phyloP scores from a whole-genome alignment of 2,888 invertebrate species.

The Iselma pallidipennis region DNA sequence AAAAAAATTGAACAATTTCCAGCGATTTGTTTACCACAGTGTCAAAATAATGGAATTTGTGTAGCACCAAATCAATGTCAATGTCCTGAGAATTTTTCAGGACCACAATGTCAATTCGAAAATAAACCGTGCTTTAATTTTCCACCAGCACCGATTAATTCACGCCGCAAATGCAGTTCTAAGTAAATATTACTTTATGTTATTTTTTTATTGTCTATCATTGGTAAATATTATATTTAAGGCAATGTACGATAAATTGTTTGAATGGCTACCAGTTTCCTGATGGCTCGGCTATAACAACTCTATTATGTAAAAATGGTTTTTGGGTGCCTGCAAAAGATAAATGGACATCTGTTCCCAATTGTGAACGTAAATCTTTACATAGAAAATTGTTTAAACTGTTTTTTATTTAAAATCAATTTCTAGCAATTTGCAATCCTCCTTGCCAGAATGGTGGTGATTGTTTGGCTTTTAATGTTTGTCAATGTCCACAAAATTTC shows the following conservation, averaged over 20 bases:
- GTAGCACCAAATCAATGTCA: constrained; percentile 73
- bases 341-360: constrained; percentile 67
- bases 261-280: constrained; percentile 69
- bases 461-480: constrained; percentile 77
- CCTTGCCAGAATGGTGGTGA: constrained; percentile 79
- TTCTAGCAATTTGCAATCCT: constrained; percentile 67
- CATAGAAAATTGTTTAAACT: constrained; percentile 1
- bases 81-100: constrained; percentile 74
- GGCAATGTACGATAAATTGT: constrained; percentile 71
- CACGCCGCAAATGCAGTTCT: constrained; percentile 63
- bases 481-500: constrained; percentile 75
- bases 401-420: constrained; percentile 23
- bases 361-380: constrained; percentile 65
- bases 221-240: constrained; percentile 44
- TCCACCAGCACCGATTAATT: constrained; percentile 69
- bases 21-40: constrained; percentile 76
- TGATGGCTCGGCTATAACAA: constrained; percentile 70
- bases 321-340: constrained; percentile 70
- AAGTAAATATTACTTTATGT: constrained; percentile 57
- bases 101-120: constrained; percentile 74
- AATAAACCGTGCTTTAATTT: constrained; percentile 71
- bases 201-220: not conserved
- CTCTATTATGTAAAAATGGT: constrained; percentile 70
- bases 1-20: constrained; percentile 36
- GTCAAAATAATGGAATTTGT: constrained; percentile 83